Base-by-base conservation (phyloP, 2,113 vertebrate genomes). In the Octodon degus region DNA sequence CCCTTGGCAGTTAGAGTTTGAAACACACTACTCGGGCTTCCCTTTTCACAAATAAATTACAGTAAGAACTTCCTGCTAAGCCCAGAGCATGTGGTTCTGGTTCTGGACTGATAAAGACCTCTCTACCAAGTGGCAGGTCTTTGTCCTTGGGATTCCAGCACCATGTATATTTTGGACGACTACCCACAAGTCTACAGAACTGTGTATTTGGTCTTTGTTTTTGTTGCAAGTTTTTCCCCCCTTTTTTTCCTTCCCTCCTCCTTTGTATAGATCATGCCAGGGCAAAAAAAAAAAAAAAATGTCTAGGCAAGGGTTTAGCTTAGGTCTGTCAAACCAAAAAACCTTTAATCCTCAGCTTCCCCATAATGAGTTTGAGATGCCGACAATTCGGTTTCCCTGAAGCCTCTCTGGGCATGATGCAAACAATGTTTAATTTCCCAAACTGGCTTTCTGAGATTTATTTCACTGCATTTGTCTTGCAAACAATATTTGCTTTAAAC, bases 401-500 rank as follows among this genome's bases (percentile, higher is more conserved):
- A 94, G 93, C 34, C 94, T 98, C 98, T 93, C 94, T 96, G 89
- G 17, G 55, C 96, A 53, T 7, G 91, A 92, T 87, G 76, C 90
- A 98, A 97, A 96, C 90, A 95, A 96, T 95, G 90, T 94, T 97
- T 97, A 98, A 97, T 97, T 98, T 97, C 90, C 58, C 5, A 96
- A 93, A 97, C 67, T 94, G 72, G 62, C 55, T 94, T 87, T 94
- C 70, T 86, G 94, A 98, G 93, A 95, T 97, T 89, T 97, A 92
- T 93, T 97, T 97, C 13, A 37, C 94, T 89, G 60, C 76, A 27
- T 96, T 97, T 98, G n/a, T 97, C 93, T 93, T 96, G 27, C 76
- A 94, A 96, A 97, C 25, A 94, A 22, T 94, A 93, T 97, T 96
- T 50, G 93, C 91, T 96, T 58, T 93, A 93, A 97, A 97, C 68